Base-by-base conservation (phyloP, 2,797 vertebrate species). In the Spatula versicolor region DNA sequence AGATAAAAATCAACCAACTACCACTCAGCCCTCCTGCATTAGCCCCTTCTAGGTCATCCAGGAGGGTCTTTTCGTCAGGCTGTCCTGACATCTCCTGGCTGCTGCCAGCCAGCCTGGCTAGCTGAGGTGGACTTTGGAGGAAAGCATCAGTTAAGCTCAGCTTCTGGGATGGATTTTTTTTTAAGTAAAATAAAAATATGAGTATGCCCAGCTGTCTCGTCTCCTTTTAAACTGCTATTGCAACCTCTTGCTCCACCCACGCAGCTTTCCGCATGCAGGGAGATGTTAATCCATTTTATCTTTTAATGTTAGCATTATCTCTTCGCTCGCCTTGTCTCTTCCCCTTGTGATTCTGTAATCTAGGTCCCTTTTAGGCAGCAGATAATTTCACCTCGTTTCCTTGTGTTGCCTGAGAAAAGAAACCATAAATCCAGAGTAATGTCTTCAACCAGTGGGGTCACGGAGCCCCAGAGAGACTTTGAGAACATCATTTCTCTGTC, bases 231-330 rank as follows among this genome's bases (percentile, higher is more conserved):
- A 90, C 64, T 75, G 86, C 88, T 85, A 41, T 43, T 81, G 78
- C 86, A 94, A 89, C 68, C 92, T 93, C 77, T 80, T 82, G 83
- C 52, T 93, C 88, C 88, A 72, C 92, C 90, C 90, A 93, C 41
- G 4, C 68, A 73, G 78, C 90, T 76, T 83, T 89, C 75, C 60
- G 58, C 15, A 8, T 28, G n/a, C 91, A 76, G 69, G 39, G 83
- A 92, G 66, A 91, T 86, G 83, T 88, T 96, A 94, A 96, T 96
- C 95, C 94, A 82, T 94, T 93, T 94, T 94, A 96, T 93, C 95
- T 97, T 94, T 96, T 96, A 94, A 96, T 92, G 93, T 96, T 91
- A 63, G 91, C 80, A 88, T 96, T 96, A 95, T 91, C 95, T 95
- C 87, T 96, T 91, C 60, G 91, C 91, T 94, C 26, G 14, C 63